phyloP scores from a whole-genome alignment of 1,140 invertebrate species.

The Formica exsecta region DNA sequence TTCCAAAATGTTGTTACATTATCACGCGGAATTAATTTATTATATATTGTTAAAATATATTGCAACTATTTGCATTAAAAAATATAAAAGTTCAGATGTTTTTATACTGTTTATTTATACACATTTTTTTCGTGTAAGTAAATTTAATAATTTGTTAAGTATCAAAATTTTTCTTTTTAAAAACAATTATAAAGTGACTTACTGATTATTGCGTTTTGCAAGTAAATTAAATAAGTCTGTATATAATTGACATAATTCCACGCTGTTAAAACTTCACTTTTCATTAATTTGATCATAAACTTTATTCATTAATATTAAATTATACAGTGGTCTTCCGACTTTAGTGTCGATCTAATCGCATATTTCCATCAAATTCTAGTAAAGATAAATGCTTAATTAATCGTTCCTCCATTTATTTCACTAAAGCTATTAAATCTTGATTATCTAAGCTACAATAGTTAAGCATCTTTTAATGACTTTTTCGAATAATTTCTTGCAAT shows the following conservation, averaged over 20 bases:
- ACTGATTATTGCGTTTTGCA: slow-evolving; percentile 20
- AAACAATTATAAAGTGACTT: neutral
- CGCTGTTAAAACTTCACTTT: slow-evolving; percentile 20
- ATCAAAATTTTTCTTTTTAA: neutral
- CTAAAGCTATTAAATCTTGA: neutral
- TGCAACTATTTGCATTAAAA: neutral
- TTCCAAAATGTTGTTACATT: neutral
- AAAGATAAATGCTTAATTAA: slow-evolving; percentile 18
- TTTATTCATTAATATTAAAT: slow-evolving; percentile 10
- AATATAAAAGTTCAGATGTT: neutral
- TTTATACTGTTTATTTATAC: neutral
- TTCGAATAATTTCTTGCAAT: slow-evolving; percentile 17
- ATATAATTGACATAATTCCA: neutral
- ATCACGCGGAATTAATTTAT: neutral
- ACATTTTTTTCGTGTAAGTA: neutral
- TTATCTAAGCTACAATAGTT: neutral
- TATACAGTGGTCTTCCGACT: neutral
- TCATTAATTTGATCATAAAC: neutral
- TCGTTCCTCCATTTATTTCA: neutral
- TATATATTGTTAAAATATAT: neutral
- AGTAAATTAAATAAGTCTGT: slow-evolving; percentile 27
- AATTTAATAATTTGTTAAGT: neutral
- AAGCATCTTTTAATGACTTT: neutral
- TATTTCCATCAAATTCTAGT: slow-evolving; percentile 28
- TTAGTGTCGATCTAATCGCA: neutral